These are phyloP conservation scores for Naja naja DNA, from an alignment of 2,113 vertebrate genomes.

Conservation along the genomic window DNA sequence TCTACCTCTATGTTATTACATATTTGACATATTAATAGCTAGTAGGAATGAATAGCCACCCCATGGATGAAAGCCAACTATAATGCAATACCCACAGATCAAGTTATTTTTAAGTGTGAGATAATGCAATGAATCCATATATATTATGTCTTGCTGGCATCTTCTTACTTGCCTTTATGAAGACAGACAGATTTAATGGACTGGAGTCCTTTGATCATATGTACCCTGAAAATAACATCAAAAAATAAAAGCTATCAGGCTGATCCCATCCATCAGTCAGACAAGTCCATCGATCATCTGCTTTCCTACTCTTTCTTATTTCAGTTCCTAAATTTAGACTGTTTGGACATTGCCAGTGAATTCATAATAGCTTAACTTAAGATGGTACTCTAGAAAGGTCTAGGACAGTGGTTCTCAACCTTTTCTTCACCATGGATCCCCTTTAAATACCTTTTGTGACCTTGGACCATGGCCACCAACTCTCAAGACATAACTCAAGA, in stretches of 20 bases:
- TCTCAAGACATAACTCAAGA: neutral
- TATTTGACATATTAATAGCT: constrained; percentile 50
- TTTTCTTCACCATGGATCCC: neutral
- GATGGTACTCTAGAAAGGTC: neutral
- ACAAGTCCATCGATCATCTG: constrained; percentile 62
- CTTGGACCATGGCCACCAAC: neutral
- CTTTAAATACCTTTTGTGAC: neutral
- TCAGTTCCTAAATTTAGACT: constrained; percentile 44
- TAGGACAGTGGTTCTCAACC: neutral
- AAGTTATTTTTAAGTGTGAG: constrained; percentile 43
- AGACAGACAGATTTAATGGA: constrained; percentile 40
- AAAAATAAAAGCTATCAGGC: constrained; percentile 53
- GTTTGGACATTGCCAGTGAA: constrained; percentile 25
- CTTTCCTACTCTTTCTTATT: constrained; percentile 35
- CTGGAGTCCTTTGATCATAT: constrained; percentile 45
- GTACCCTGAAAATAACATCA: constrained; percentile 56
- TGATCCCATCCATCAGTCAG: constrained; percentile 61
- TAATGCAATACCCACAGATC: constrained; percentile 38
- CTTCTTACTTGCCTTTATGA: neutral
- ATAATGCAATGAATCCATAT: constrained; percentile 53
- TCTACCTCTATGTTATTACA: constrained; percentile 17
- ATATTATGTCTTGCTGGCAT: constrained; percentile 31
- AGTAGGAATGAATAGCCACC: constrained; percentile 29
- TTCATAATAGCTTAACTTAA: constrained; percentile 20
- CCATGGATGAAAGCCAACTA: constrained; percentile 40